Base-by-base conservation (phyloP, 2,888 invertebrate species). In the Agrilus cyanescens region DNA sequence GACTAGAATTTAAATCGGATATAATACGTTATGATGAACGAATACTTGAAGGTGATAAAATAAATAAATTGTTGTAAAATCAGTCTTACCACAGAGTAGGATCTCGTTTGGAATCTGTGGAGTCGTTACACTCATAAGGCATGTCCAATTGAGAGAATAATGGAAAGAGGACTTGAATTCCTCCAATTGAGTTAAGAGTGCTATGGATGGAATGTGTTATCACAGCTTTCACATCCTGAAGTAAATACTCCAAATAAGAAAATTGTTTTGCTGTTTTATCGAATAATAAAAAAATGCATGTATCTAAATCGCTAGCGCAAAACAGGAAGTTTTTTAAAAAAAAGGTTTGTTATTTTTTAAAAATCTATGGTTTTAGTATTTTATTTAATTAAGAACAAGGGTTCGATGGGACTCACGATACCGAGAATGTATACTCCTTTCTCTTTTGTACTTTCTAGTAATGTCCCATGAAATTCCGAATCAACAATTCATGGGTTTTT, bases 161-260 rank as follows among this genome's bases (percentile, higher is more conserved):
- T 49, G 98, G 97, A 71, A 97, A 95, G 52, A 98, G 74, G 60
- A 97, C 94, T 73, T 91, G 94, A 62, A 98, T 94, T 49, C 98
- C 98, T 49, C 98, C 98, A 62, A 99, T 89, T 42, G 97, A 97
- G 71, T 98, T 97, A 58, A 98, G 76, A 30, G 97, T 96, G 70
- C 93, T 93, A 75, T 97, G 95, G 72, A 98, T 96, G 62, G 96
- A 96, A 74, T 96, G 93, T 47, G 98, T 98, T 63, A 96, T 88
- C 60, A 99, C 94, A 56, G 98, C 96, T 75, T 96, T 96, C 58
- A 98, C 97, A 66, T 96, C 96, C 93, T 95, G 72, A 29, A 73
- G 71, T 55, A 46, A 45, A 51, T 51, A 52, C 40, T 38, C 37
- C 40, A 34, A 38, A 41, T 25, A 10, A 25, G 25, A 10, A 10